A percentile compares a stretch with the other conserved stretches of the same genome.
Conservation (phyloP, 2,113 vertebrate genomes). For the Triplophysa tibetana region DNA sequence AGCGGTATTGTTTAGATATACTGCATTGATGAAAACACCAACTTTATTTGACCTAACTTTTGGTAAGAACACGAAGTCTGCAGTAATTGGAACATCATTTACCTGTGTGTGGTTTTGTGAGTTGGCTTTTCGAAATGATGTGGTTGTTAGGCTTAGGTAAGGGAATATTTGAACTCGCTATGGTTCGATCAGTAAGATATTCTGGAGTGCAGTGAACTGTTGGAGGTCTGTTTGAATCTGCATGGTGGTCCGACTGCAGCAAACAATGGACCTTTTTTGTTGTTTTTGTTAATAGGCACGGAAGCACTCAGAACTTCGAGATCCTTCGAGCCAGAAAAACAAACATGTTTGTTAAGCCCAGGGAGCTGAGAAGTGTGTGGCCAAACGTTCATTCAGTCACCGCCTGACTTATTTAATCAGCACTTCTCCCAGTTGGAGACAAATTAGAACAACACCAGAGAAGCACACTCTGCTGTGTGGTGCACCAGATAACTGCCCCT, state of each 20-base stretch:
- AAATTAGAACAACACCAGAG: constrained; percentile 51
- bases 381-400: constrained; percentile 45
- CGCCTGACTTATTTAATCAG: constrained; percentile 57
- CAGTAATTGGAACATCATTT: constrained; percentile 12
- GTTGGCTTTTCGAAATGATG: background rate
- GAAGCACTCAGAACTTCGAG: constrained; percentile 40
- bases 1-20: constrained; percentile 17
- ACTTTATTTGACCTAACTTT: constrained; percentile 32
- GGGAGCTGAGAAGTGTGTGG: constrained; percentile 6
- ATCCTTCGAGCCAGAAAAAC: constrained; percentile 33
- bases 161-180: background rate
- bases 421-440: constrained; percentile 52
- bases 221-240: constrained; percentile 8
- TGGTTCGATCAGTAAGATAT: background rate
- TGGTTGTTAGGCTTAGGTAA: background rate
- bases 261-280: background rate
- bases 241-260: background rate
- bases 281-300: constrained; percentile 8
- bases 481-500: constrained; percentile 44
- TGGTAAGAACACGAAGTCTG: background rate
- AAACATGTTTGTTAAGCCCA: constrained; percentile 53
- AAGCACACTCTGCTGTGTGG: constrained; percentile 24
- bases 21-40: constrained; percentile 16
- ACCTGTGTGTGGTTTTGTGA: background rate
- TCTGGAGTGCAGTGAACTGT: background rate